Base-by-base conservation (phyloP, 2,888 invertebrate genomes). In the Dryobotodes eremita region DNA sequence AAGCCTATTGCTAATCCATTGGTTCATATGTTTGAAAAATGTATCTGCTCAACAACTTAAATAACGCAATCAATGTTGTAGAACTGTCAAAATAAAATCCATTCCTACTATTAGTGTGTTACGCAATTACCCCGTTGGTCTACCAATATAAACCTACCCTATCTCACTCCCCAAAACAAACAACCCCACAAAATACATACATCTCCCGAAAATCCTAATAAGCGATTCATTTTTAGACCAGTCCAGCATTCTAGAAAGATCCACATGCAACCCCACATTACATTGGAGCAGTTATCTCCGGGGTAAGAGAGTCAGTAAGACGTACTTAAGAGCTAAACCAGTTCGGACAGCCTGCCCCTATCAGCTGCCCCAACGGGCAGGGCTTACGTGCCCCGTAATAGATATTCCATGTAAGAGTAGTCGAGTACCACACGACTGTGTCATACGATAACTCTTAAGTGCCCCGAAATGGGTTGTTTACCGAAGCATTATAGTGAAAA, bases 241-340 rank as follows among this genome's bases (percentile, higher is more conserved):
- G 57, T 73, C 72, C 46, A 74, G 74, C 36, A 71, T 70, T 70
- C 79, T 76, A 71, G 77, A 77, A 89, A 77, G 73, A 81, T 78
- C 68, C 82, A 85, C 77, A 81, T 81, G 71, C 66, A 77, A 77
- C 79, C 71, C 71, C 20, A 77, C 71, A 82, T 83, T 79, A 82
- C 79, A 79, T 69, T 85, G 69, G 80, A 71, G 66, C 75, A 80
- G 85, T 82, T 89, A 91, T 90, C 88, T 84, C 65, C 70, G 53
- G 83, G 80, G 88, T 89, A 83, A 89, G 90, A 89, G 89, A 91
- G 88, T 90, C 91, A 90, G 91, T 90, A 90, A 92, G 92, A 90
- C 85, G 92, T 92, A 92, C 93, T 94, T 94, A 88, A 94, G 90
- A 83, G 90, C 90, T 93, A 91, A 94, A 92, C 91, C 91, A 90